Base-by-base conservation (phyloP, 2,888 invertebrate genomes). In the Pantelozetes paolii region DNA sequence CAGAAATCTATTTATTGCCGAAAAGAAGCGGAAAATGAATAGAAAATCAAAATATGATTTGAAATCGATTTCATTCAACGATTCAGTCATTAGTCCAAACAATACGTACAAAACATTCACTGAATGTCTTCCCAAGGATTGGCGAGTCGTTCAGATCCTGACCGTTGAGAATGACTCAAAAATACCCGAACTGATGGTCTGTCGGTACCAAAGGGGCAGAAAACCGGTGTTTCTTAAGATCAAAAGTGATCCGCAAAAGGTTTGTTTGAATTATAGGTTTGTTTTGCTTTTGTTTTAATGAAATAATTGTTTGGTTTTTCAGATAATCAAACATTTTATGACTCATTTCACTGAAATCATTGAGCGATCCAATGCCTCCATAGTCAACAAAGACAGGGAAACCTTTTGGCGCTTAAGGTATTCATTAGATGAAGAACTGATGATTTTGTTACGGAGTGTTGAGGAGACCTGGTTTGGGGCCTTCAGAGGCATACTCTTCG, bases 131-230 rank as follows among this genome's bases (percentile, higher is more conserved):
- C 76, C 76, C 5, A 23, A 48, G n/a, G 45, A 74, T 45, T 78
- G 77, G 77, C 73, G 76, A 48, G 57, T 78, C 45, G 45, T 77
- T 18, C 78, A 78, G 67, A 71, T 78, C 2, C 54, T 20, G 20
- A 26, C 69, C n/a, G 20, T 72, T 13, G 36, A 59, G 11, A 72
- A 71, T 50, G 70, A 64, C n/a, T 40, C 20, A 1, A 36, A 57
- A 28, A 74, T 71, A 30, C 75, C 76, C 20, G 75, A 76, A 26
- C 45, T 77, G 23, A 15, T 74, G 13, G 50, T 76, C 18, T 62
- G 62, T 57, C 28, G 77, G 26, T 76, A 73, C 67, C 73, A 76
- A 59, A 70, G 57, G 23, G 69, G 71, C 18, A 50, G 42, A 30
- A 64, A 67, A 28, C 75, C 77, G 11, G n/a, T 71, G 8, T 69